Percentiles rank a stretch among this genome's conserved stretches.
These are phyloP conservation scores for Cnemophilus loriae DNA, from an alignment of 2,113 vertebrate genomes.

Conservation along the genomic window DNA sequence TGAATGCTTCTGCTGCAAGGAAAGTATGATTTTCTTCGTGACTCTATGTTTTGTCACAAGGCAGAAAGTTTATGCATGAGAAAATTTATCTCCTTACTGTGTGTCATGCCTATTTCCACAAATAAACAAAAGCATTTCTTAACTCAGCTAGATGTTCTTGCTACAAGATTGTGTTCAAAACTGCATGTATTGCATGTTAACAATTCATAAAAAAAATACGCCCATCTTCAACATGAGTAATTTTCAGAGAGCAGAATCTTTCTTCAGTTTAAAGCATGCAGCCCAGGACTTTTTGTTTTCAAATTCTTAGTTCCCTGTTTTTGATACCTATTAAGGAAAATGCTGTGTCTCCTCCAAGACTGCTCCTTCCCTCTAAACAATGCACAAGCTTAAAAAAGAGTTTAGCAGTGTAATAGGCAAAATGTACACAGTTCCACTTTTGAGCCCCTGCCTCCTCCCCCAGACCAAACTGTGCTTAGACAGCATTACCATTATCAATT, in stretches of 20 bases:
- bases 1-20: background rate
- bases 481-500: background rate
- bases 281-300: background rate
- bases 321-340: background rate
- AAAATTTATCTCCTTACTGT: background rate
- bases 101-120: background rate
- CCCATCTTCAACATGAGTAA: background rate
- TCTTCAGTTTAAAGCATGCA: background rate
- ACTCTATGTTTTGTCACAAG: background rate
- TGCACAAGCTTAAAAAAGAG: background rate
- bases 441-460: background rate
- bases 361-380: background rate
- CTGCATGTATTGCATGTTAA: background rate
- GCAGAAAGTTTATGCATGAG: background rate
- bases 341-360: background rate
- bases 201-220: background rate
- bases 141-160: background rate
- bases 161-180: background rate
- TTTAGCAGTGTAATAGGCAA: background rate
- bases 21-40: background rate
- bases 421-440: background rate
- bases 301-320: background rate
- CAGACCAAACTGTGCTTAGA: background rate
- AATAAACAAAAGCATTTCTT: slow-evolving; percentile 20
- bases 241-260: background rate